A percentile compares a stretch with the other conserved stretches of the same genome.
These are phyloP conservation scores for Syngnathus scovelli DNA, from an alignment of 2,113 vertebrate genomes.

Conservation along the genomic window DNA sequence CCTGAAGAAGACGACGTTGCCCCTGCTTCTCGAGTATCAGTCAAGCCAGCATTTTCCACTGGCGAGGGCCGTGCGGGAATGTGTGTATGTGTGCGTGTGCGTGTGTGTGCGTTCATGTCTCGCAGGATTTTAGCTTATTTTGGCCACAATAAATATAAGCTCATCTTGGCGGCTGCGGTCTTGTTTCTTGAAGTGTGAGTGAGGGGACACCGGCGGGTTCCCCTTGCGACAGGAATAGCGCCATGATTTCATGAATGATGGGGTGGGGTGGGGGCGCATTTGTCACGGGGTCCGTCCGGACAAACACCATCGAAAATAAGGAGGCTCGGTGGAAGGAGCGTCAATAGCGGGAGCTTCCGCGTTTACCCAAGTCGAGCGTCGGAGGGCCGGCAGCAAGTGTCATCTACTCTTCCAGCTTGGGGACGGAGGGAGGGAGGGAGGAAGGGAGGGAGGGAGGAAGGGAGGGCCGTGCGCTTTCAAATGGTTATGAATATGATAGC, in stretches of 20 bases:
- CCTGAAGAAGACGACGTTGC: constrained; percentile 44
- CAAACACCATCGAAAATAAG: constrained; percentile 3
- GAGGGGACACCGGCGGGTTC: constrained; percentile 40
- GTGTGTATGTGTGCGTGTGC: neutral
- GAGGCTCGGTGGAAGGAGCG: neutral
- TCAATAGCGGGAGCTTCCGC: neutral
- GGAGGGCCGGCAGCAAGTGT: constrained; percentile 61
- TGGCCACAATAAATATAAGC: constrained; percentile 4
- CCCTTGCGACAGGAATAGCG: constrained; percentile 61
- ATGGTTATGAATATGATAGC: constrained; percentile 68
- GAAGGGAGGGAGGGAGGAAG: too few species aligned
- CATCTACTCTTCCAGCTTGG: constrained; percentile 64
- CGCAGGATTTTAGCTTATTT: neutral
- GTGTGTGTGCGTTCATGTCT: neutral
- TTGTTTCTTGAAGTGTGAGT: constrained; percentile 27
- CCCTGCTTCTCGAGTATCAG: constrained; percentile 62
- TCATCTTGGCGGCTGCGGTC: neutral
- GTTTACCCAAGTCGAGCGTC: constrained; percentile 21
- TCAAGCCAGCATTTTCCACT: constrained; percentile 65
- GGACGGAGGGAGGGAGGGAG: constrained; percentile 3
- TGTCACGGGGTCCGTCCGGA: constrained; percentile 1
- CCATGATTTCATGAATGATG: constrained; percentile 61
- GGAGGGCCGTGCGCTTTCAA: constrained; percentile 71
- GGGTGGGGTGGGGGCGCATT: constrained; percentile 32
- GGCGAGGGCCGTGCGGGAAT: neutral